Evolutionary conservation across 1,140 invertebrate genomes (phyloP), one percentile per base, ranked within the genome.

Genomic region (Phortica variegata): DNA sequence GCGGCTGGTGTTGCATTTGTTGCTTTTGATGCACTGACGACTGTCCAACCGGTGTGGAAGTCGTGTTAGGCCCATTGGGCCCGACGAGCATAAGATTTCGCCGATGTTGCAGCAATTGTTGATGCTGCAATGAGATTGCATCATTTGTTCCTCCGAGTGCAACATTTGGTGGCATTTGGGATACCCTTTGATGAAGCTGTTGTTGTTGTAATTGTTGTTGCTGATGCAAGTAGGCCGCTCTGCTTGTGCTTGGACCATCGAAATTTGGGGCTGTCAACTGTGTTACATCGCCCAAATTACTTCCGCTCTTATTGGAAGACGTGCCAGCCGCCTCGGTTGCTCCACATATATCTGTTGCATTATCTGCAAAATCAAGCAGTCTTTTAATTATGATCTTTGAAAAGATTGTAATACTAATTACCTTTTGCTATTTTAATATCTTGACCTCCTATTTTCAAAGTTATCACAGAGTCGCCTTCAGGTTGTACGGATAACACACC

Each of bases 401-500:
- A n/a, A 7, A 5, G 19, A 12, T 2, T 1, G 6, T 17, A 8
- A 2, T 0, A 1, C 8, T 23, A 56, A 56, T 39, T 78, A 65
- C 82, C 80, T 60, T 83, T 81, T 60, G 78, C 79, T 61, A 91
- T 79, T 54, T 90, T 82, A 54, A 92, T 84, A 77, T 92, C 87
- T 74, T 89, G 88, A 45, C 68, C 73, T 45, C 66, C 90, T 77
- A 95, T 83, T 61, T 91, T 88, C 60, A 96, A 81, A 34, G 91
- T 93, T 77, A 96, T 93, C 76, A 91, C 90, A 80, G 93, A 90
- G 81, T 96, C 93, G 61, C 92, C 93, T 81, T 97, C 92, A 60
- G 97, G 85, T 81, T 97, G 95, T 56, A 98, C 93, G 49, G 93
- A 93, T 21, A 97, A 83, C 63, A 98, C 94, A 46, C 94, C 94